These are phyloP conservation scores for Liasis olivaceus DNA, from an alignment of 2,797 vertebrate genomes.

Conservation along the genomic window DNA sequence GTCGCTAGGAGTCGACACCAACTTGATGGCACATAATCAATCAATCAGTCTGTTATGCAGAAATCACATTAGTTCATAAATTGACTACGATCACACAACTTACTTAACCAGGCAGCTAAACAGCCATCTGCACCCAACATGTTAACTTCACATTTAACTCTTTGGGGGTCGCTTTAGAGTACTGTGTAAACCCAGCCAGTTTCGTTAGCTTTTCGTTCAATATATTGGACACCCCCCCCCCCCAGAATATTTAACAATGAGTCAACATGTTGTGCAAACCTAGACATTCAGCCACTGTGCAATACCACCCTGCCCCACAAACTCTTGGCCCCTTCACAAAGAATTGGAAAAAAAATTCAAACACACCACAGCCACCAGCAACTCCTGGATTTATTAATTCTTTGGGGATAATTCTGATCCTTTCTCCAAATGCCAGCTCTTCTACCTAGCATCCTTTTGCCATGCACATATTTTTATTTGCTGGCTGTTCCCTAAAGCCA, in stretches of 20 bases:
- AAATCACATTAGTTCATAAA: not conserved
- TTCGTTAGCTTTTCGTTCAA: not conserved
- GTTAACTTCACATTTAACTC: not conserved
- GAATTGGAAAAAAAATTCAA: not conserved
- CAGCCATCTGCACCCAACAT: not conserved
- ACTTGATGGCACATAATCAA: not conserved
- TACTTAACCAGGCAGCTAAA: not conserved
- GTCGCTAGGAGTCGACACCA: not conserved
- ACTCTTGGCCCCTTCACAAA: not conserved
- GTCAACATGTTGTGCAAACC: not conserved
- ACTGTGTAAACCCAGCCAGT: not conserved
- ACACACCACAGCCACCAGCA: not conserved
- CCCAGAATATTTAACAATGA: not conserved
- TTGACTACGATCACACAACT: not conserved
- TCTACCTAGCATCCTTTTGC: not conserved
- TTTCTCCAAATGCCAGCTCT: not conserved
- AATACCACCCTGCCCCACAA: not conserved
- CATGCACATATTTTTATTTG: not conserved
- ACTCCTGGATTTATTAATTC: slow-evolving; percentile 21
- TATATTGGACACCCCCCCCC: not conserved
- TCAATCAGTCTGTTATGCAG: not conserved
- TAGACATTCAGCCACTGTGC: not conserved
- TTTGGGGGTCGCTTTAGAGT: not conserved
- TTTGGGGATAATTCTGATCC: not conserved
- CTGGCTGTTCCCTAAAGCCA: not conserved